Evolutionary conservation across 92 coral and sea anemone genomes (phyloP).

Genomic region (Meandrina meandrites): DNA sequence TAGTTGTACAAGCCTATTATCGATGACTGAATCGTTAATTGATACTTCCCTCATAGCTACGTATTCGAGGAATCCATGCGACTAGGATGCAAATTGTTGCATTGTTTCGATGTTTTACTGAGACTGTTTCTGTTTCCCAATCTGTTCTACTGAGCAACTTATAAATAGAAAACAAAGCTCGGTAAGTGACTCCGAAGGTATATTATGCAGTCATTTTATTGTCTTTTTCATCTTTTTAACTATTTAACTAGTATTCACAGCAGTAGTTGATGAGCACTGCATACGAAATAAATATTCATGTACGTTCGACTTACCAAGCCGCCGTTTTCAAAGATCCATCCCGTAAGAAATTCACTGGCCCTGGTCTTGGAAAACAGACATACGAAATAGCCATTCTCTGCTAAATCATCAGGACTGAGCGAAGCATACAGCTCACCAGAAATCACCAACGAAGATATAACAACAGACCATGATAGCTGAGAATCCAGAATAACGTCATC

Average conservation of each 20-base stretch:
- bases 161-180: neutral
- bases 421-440: neutral
- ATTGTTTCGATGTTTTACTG: neutral
- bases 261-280: neutral
- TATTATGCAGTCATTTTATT: neutral
- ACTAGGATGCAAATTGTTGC: neutral
- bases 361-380: neutral
- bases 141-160: neutral
- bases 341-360: neutral
- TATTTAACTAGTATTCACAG: neutral
- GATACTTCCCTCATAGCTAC: neutral
- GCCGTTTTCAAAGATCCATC: neutral
- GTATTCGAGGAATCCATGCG: neutral
- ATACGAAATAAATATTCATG: neutral
- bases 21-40: no score
- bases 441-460: slow-evolving; percentile 1
- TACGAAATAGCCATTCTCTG: neutral
- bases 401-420: neutral
- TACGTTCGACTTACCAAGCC: slow-evolving; percentile 16
- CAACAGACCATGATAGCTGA: neutral
- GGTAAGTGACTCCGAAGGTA: no score
- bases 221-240: neutral
- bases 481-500: neutral
- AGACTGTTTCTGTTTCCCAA: neutral
- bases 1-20: no score